These are phyloP conservation scores for Andrena bicolor DNA, from an alignment of 2,888 invertebrate genomes.

Conservation along the genomic window DNA sequence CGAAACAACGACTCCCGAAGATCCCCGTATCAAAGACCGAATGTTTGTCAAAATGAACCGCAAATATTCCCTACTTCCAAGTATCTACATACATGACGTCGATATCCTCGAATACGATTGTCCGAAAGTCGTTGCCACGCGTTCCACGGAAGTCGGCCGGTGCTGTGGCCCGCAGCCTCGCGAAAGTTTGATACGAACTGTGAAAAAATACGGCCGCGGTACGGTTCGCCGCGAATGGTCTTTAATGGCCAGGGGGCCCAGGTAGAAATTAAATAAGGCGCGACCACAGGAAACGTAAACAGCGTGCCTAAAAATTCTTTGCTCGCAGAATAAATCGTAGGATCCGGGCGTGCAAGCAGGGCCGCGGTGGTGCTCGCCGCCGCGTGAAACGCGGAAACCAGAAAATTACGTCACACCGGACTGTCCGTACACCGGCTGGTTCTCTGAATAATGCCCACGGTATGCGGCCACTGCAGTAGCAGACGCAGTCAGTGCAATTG, in stretches of 20 bases:
- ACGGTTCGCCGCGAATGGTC: conserved; percentile 56
- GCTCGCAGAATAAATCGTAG: conserved; percentile 59
- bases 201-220: conserved; percentile 26
- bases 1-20: no score
- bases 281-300: conserved; percentile 55
- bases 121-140: not conserved
- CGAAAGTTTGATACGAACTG: conserved; percentile 32
- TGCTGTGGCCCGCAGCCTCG: not conserved
- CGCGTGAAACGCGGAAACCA: conserved; percentile 76
- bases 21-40: no score
- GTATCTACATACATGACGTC: not conserved
- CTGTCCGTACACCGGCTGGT: conserved; percentile 60
- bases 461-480: conserved; percentile 67
- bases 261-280: conserved; percentile 59
- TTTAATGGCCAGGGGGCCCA: conserved; percentile 30
- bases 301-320: conserved; percentile 65
- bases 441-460: conserved; percentile 70
- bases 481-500: conserved; percentile 63
- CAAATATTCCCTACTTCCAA: not conserved
- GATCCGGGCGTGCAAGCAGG: conserved; percentile 51
- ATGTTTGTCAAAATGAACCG: no score
- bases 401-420: conserved; percentile 78
- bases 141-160: conserved; percentile 5
- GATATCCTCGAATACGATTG: not conserved
- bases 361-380: conserved; percentile 36